phyloP scores from a whole-genome alignment of 1,140 invertebrate genomes.

The Eurosta solidaginis region DNA sequence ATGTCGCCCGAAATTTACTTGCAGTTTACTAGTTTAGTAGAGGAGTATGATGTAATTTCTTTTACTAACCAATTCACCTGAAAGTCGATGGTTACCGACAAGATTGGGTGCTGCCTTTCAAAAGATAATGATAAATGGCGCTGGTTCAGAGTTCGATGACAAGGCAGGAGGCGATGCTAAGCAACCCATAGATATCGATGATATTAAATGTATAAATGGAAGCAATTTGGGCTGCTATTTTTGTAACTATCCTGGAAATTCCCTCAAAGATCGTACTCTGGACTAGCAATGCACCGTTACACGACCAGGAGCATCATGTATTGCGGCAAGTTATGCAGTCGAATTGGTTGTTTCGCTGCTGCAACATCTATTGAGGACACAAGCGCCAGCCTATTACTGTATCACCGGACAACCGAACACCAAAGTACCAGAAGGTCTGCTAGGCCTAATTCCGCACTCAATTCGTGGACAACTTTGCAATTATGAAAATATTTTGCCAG shows the following conservation, averaged over 20 bases:
- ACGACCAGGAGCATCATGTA: constrained; percentile 88
- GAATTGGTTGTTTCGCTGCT: constrained; percentile 87
- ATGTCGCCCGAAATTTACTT: too few relatives aligned
- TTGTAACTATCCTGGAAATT: constrained; percentile 96
- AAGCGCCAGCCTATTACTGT: constrained; percentile 66
- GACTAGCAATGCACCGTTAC: constrained; percentile 99
- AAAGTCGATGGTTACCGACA: too few relatives aligned
- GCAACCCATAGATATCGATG: too few relatives aligned
- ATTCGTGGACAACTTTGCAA: constrained; percentile 87
- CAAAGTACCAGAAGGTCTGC: constrained; percentile 64
- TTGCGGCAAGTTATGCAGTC: constrained; percentile 88
- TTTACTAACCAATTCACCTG: too few relatives aligned
- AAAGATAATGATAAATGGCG: too few relatives aligned
- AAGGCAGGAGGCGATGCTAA: too few relatives aligned
- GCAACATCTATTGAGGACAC: constrained; percentile 79
- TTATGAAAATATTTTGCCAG: constrained; percentile 79
- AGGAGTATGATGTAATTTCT: too few relatives aligned
- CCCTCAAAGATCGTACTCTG: constrained; percentile 86
- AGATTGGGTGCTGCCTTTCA: too few relatives aligned
- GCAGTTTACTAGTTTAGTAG: too few relatives aligned
- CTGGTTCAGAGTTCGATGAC: too few relatives aligned
- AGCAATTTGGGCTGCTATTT: constrained; percentile 94
- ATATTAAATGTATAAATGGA: too few relatives aligned
- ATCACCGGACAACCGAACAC: constrained; percentile 44
- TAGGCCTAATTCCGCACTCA: constrained; percentile 91